Evolutionary conservation across 2,888 invertebrate genomes (phyloP).

Genomic region (Aspidiotus rigidus): DNA sequence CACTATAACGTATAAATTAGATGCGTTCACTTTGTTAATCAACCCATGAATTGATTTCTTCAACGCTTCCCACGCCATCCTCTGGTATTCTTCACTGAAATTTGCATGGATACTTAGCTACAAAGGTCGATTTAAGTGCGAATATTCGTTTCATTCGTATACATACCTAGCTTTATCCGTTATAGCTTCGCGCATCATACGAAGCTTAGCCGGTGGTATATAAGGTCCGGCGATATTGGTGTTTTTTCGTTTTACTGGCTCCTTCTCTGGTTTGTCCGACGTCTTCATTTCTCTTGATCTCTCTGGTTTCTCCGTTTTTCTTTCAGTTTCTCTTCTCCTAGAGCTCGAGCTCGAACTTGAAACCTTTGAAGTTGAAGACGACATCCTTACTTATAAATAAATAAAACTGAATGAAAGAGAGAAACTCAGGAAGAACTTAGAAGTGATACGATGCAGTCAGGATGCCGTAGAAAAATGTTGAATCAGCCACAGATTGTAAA

Average conservation of each 20-base stretch:
- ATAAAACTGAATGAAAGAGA: too few species aligned
- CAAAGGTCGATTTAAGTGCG: not conserved
- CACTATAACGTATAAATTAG: constrained; percentile 86
- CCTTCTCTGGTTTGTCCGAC: too few species aligned
- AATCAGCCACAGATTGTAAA: too few species aligned
- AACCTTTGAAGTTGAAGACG: too few species aligned
- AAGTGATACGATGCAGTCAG: too few species aligned
- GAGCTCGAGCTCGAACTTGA: too few species aligned
- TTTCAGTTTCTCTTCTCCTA: too few species aligned
- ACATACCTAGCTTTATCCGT: constrained; percentile 68
- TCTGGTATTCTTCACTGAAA: constrained; percentile 79
- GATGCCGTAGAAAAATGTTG: too few species aligned
- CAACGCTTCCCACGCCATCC: constrained; percentile 96
- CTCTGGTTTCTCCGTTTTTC: too few species aligned
- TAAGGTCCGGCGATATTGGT: constrained; percentile 89
- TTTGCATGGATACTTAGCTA: not conserved
- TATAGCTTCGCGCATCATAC: constrained; percentile 91
- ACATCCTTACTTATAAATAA: too few species aligned
- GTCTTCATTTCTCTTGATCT: too few species aligned
- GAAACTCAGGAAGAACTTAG: too few species aligned
- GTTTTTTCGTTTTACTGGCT: not conserved
- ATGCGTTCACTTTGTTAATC: constrained; percentile 94
- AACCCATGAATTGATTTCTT: constrained; percentile 97
- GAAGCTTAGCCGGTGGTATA: constrained; percentile 91
- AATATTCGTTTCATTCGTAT: constrained; percentile 5